Percentiles rank a stretch among this genome's conserved stretches.
phyloP scores from a whole-genome alignment of 2,113 vertebrate genomes.

The Strigops habroptila region DNA sequence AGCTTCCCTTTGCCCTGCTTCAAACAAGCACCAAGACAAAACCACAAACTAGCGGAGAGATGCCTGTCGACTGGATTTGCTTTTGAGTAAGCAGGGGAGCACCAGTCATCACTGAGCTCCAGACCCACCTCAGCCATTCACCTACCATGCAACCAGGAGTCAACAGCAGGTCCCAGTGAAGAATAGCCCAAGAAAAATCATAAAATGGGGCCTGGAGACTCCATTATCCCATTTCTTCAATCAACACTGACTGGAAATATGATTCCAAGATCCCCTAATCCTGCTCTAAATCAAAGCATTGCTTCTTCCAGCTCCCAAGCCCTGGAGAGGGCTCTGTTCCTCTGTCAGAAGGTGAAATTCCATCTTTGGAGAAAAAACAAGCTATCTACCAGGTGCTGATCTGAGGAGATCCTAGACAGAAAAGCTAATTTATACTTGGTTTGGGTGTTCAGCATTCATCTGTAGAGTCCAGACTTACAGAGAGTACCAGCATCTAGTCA shows the following conservation, averaged over 20 bases:
- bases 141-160: rapidly evolving
- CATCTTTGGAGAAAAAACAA: not conserved
- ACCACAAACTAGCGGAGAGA: not conserved
- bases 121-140: not conserved
- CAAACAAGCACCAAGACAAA: not conserved
- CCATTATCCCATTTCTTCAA: not conserved
- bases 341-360: not conserved
- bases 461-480: not conserved
- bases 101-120: not conserved
- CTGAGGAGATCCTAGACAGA: not conserved
- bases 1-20: not conserved
- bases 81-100: not conserved
- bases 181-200: not conserved
- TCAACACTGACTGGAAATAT: not conserved
- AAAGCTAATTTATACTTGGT: not conserved
- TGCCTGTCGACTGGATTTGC: not conserved
- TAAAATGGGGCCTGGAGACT: not conserved
- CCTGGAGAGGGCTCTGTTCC: not conserved
- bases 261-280: not conserved
- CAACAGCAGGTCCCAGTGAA: not conserved
- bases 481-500: not conserved
- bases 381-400: not conserved
- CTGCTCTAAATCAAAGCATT: not conserved
- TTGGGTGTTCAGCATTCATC: not conserved
- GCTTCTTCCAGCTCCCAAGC: not conserved